phyloP scores from a whole-genome alignment of 2,113 vertebrate genomes.

The Montifringilla adamsi region DNA sequence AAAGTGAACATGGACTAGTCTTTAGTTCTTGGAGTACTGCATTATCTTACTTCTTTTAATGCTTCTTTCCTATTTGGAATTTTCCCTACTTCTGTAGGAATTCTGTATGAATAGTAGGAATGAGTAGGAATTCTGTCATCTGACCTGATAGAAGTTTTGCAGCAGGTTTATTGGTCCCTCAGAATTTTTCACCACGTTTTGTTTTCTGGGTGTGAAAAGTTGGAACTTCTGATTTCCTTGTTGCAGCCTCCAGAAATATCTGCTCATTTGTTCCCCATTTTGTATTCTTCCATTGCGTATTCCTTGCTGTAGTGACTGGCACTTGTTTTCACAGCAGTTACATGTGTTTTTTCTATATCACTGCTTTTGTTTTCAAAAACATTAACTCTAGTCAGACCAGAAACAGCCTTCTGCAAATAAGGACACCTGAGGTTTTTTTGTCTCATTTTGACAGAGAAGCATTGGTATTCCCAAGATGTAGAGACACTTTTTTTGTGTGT shows the following conservation, averaged over 20 bases:
- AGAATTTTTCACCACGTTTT: not conserved
- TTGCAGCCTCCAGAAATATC: not conserved
- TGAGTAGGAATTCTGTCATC: not conserved
- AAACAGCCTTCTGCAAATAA: not conserved
- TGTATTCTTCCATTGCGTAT: not conserved
- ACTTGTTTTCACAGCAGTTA: not conserved
- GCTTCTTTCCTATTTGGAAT: not conserved
- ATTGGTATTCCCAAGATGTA: not conserved
- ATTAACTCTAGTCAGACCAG: not conserved
- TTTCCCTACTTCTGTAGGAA: not conserved
- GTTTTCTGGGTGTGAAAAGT: not conserved
- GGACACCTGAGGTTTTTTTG: not conserved
- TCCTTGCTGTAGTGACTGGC: not conserved
- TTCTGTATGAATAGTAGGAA: not conserved
- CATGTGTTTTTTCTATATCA: not conserved
- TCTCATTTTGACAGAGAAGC: not conserved
- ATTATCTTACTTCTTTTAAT: not conserved
- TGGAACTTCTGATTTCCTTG: not conserved
- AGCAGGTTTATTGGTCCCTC: not conserved
- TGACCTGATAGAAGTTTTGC: not conserved
- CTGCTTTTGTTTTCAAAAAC: not conserved
- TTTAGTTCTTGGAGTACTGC: not conserved
- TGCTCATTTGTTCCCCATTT: not conserved
- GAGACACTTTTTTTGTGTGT: not conserved
- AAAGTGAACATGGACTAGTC: not conserved